Evolutionary conservation across 1,140 invertebrate genomes (phyloP).

Genomic region (Dendrolimus punctatus): DNA sequence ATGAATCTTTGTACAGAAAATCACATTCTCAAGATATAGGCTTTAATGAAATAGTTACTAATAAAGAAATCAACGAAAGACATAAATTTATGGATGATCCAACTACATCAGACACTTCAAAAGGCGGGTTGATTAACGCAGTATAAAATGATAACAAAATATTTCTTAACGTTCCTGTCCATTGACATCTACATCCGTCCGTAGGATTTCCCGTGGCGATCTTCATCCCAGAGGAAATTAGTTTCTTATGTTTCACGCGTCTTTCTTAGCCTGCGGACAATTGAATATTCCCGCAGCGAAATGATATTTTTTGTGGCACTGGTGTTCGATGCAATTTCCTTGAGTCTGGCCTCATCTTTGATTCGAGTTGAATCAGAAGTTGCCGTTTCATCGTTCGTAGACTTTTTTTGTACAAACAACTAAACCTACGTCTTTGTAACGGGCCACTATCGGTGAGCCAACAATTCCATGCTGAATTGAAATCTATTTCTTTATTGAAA

Average conservation of each 20-base stretch:
- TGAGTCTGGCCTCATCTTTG: constrained; percentile 19
- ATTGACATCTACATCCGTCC: constrained; percentile 11
- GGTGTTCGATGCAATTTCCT: constrained; percentile 33
- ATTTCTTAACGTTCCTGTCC: constrained; percentile 13
- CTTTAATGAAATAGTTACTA: too few species aligned
- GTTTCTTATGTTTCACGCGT: constrained; percentile 43
- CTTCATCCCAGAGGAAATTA: constrained; percentile 53
- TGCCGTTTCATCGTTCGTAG: constrained; percentile 12
- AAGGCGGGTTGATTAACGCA: too few species aligned
- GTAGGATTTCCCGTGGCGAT: constrained; percentile 34
- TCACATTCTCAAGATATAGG: too few species aligned
- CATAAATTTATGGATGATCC: too few species aligned
- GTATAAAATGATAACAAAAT: neutral
- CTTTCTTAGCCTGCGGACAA: constrained; percentile 27
- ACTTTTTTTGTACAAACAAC: constrained; percentile 18
- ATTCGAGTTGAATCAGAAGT: constrained; percentile 14
- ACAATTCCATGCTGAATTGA: constrained; percentile 12
- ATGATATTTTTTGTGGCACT: constrained; percentile 45
- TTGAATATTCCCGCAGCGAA: constrained; percentile 36
- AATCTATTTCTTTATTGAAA: constrained; percentile 4
- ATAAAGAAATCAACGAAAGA: too few species aligned
- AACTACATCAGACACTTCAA: too few species aligned
- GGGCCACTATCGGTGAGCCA: constrained; percentile 13
- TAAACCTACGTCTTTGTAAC: constrained; percentile 22
- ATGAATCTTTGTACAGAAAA: too few species aligned